phyloP scores from a whole-genome alignment of 2,888 invertebrate species.

The Caenorhabditis afra region DNA sequence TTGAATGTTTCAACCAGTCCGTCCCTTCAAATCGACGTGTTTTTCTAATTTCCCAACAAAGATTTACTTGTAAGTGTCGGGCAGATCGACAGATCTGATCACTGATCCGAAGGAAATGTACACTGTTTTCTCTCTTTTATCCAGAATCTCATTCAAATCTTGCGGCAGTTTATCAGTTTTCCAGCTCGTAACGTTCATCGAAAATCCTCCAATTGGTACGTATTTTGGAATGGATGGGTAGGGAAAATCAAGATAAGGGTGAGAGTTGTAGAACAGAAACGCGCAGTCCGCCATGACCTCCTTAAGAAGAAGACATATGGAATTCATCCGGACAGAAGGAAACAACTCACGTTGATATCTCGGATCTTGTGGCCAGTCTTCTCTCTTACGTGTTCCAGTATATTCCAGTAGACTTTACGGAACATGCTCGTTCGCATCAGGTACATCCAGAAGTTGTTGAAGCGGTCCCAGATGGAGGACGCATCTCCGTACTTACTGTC shows the following conservation, averaged over 20 bases:
- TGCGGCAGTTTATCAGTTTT: slow-evolving; percentile 20
- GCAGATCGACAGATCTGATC: slow-evolving; percentile 49
- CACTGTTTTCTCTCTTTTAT: slow-evolving; percentile 35
- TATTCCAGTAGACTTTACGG: slow-evolving; percentile 33
- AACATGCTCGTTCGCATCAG: slow-evolving; percentile 45
- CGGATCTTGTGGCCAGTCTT: slow-evolving; percentile 14
- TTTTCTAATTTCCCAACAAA: not conserved
- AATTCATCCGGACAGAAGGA: too few species aligned
- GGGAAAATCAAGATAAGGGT: slow-evolving; percentile 52
- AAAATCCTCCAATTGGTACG: slow-evolving; percentile 52
- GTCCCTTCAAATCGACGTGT: slow-evolving; percentile 9
- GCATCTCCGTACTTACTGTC: slow-evolving; percentile 27
- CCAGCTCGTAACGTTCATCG: slow-evolving; percentile 46
- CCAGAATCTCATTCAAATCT: slow-evolving; percentile 18
- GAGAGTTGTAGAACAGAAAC: slow-evolving; percentile 46
- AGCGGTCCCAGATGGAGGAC: slow-evolving; percentile 34
- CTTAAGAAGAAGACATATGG: slow-evolving; percentile 2
- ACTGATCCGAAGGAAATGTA: slow-evolving; percentile 59
- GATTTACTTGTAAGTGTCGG: slow-evolving; percentile 28
- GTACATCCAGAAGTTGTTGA: slow-evolving; percentile 50
- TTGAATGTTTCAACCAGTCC: slow-evolving; percentile 20
- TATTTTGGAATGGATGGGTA: slow-evolving; percentile 44
- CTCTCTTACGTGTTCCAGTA: slow-evolving; percentile 25
- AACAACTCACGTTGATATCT: slow-evolving; percentile 26
- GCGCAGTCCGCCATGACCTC: slow-evolving; percentile 34